Percentiles rank a stretch among this genome's conserved stretches.
Conservation (phyloP, 2,113 vertebrate species). For the Tyto alba region DNA sequence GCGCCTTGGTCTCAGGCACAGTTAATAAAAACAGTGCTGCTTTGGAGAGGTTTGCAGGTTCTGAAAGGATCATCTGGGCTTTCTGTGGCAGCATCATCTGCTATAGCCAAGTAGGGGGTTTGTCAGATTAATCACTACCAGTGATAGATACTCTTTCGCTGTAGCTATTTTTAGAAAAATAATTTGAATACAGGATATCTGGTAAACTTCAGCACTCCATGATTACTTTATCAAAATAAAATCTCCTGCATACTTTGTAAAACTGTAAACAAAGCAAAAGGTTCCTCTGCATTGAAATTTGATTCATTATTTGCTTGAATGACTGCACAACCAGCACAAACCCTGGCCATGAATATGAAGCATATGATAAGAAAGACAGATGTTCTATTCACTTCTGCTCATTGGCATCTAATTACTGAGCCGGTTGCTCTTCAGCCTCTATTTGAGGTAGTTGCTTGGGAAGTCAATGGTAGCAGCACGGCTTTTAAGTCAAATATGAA, state of each 20-base stretch:
- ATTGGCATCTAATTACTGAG: neutral
- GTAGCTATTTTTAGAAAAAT: neutral
- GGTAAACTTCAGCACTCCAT: neutral
- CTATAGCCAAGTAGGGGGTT: accelerated
- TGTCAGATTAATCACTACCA: neutral
- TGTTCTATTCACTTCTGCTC: neutral
- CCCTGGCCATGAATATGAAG: neutral
- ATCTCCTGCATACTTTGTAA: neutral
- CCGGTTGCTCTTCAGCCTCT: neutral
- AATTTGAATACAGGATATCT: neutral
- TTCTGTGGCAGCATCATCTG: neutral
- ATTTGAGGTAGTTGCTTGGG: neutral
- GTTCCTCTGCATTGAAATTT: neutral
- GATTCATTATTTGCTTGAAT: neutral
- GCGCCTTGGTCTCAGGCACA: neutral
- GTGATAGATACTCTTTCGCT: neutral
- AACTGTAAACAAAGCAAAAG: conserved; percentile 9
- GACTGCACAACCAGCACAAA: neutral
- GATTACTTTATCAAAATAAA: neutral
- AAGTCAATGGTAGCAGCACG: neutral
- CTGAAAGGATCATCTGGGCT: neutral
- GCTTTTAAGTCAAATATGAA: neutral
- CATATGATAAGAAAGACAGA: neutral
- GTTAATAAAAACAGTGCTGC: no score
- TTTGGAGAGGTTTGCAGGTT: neutral